Evolutionary conservation across 2,888 invertebrate species (phyloP).

Genomic region (Chrysodeixis includens): DNA sequence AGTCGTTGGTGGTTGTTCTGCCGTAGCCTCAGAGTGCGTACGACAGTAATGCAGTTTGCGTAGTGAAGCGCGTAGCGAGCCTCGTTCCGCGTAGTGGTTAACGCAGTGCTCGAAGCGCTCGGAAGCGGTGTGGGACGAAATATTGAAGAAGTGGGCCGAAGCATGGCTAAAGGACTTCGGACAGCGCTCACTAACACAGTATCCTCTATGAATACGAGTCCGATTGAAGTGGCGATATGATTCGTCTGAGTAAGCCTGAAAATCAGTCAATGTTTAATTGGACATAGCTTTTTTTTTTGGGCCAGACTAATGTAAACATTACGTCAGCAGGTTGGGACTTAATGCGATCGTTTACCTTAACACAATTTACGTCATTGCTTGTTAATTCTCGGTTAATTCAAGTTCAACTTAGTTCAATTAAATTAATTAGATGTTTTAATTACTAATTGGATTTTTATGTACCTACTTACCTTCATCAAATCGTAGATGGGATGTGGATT

Average conservation of each 20-base stretch:
- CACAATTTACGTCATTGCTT: too few relatives aligned
- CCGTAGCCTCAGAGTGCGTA: conserved; percentile 36
- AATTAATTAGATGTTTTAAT: too few relatives aligned
- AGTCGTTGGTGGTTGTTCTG: conserved; percentile 18
- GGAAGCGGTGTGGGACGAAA: conserved; percentile 7
- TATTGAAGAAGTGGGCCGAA: conserved; percentile 43
- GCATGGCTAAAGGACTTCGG: conserved; percentile 32
- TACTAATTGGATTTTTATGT: too few relatives aligned
- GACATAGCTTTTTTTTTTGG: too few relatives aligned
- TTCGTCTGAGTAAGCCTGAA: conserved; percentile 47
- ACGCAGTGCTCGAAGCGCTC: conserved; percentile 56
- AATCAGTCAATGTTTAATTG: not conserved
- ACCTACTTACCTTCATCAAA: conserved; percentile 49
- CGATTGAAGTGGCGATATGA: conserved; percentile 54
- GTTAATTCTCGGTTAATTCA: not conserved
- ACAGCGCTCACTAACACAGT: conserved; percentile 64
- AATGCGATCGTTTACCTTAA: not conserved
- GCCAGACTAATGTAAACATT: too few relatives aligned
- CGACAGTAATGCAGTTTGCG: conserved; percentile 56
- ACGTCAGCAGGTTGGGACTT: too few relatives aligned
- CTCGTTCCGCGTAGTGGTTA: conserved; percentile 30
- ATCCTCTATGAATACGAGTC: conserved; percentile 68
- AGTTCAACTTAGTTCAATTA: not conserved
- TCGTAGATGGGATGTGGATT: conserved; percentile 50
- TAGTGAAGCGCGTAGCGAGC: conserved; percentile 52